Evolutionary conservation across 1,140 invertebrate genomes (phyloP), one percentile per base, ranked within the genome.

Genomic region (Bombus affinis): DNA sequence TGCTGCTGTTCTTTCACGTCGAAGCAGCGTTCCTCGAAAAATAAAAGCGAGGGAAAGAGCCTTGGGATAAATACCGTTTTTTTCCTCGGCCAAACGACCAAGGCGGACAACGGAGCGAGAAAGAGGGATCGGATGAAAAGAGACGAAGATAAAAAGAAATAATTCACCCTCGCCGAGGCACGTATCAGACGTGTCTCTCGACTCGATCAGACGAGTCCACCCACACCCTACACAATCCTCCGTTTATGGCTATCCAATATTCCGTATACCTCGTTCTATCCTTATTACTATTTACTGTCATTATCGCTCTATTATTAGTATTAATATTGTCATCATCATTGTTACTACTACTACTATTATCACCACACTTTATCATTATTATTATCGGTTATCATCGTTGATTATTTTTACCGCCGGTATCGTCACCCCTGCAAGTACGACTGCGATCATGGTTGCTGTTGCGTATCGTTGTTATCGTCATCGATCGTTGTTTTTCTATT

Each of bases 291-390:
- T 8, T 85, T 66, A 82, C 32, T 85, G 47, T 80, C 35, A 53
- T 78, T 39, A 77, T 68, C 70, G 39, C 78, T 53, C 47, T 92
- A 93, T 90, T 89, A 93, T 90, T 92, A 76, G 62, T 83, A 91
- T 91, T 90, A 93, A 91, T 90, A 92, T 90, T 91, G 91, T 92
- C 89, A 88, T 70, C 71, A 80, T 82, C 89, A 89, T 93, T 88
- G 85, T 87, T 91, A 89, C 90, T 86, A 90, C 88, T 90, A 13
- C 88, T 88, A 85, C 78, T 77, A 70, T 70, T 80, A 82, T n/a
- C 22, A 32, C 35, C 18, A 42, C 28, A 76, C 22, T 68, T 59
- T 28, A 57, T 59, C 53, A 75, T 57, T 37, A 35, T 57, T 10
- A n/a, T 53, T 88, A 89, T 92, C 47, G 80, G 90, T 85, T 88